A percentile compares a stretch with the other conserved stretches of the same genome.
Conservation (phyloP, 2,888 invertebrate species). For the Shargacucullia verbasci region DNA sequence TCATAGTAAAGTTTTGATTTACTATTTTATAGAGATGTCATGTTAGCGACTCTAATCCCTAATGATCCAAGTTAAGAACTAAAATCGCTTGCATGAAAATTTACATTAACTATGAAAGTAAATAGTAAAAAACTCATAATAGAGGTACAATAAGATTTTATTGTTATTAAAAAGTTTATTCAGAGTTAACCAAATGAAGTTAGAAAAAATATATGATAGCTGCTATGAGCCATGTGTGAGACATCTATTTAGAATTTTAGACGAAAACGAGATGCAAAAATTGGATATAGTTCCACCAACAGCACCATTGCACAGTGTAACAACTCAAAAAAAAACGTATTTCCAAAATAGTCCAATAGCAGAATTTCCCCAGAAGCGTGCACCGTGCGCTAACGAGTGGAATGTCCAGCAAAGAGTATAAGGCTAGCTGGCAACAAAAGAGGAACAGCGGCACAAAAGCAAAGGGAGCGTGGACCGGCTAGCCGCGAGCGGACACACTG, state of each 20-base stretch:
- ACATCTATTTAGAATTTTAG: background rate
- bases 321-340: background rate
- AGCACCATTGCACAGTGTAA: background rate
- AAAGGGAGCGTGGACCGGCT: slow-evolving; percentile 47
- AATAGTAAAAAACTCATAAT: too few relatives aligned
- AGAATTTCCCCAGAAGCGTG: slow-evolving; percentile 36
- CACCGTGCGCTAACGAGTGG: slow-evolving; percentile 48
- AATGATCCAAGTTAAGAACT: too few relatives aligned
- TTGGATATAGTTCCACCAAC: background rate
- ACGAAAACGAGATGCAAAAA: background rate
- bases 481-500: slow-evolving; percentile 17
- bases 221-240: background rate
- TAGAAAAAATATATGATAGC: too few relatives aligned
- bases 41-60: too few relatives aligned
- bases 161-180: too few relatives aligned
- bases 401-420: slow-evolving; percentile 56
- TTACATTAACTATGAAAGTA: too few relatives aligned
- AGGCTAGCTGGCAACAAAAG: slow-evolving; percentile 55
- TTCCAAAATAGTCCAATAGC: slow-evolving; percentile 13
- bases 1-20: too few relatives aligned
- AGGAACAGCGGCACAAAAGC: slow-evolving; percentile 52
- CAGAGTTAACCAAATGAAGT: too few relatives aligned
- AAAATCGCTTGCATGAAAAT: too few relatives aligned
- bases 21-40: too few relatives aligned
- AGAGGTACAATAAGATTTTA: too few relatives aligned